Evolutionary conservation across 2,797 vertebrate species (phyloP).

Genomic region (Dendrocincla tyrannina): DNA sequence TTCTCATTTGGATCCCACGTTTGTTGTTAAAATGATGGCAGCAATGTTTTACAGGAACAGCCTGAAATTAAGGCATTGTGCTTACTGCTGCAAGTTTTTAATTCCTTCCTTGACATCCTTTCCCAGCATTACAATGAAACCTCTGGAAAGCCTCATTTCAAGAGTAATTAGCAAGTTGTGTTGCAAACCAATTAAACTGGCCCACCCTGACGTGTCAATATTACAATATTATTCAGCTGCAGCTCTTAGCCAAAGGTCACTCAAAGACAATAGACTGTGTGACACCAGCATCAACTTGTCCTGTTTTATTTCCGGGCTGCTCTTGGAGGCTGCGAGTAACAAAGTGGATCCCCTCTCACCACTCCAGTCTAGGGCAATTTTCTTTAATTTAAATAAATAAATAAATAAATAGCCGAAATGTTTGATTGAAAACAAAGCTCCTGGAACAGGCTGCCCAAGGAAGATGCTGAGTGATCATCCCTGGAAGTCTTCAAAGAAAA

Average conservation of each 20-base stretch:
- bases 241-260: conserved; percentile 37
- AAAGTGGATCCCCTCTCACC: background rate
- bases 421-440: background rate
- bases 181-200: conserved; percentile 59
- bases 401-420: background rate
- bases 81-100: conserved; percentile 7
- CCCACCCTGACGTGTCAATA: conserved; percentile 44
- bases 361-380: background rate
- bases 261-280: background rate
- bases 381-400: background rate
- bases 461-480: background rate
- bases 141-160: conserved; percentile 51
- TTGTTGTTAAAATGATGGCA: conserved; percentile 29
- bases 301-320: background rate
- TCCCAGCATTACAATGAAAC: background rate
- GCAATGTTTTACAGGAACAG: conserved; percentile 29
- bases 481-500: background rate
- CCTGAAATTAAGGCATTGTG: conserved; percentile 26
- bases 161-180: conserved; percentile 64
- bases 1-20: background rate
- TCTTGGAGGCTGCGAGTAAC: background rate
- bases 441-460: background rate
- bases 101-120: background rate
- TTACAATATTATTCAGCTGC: background rate
- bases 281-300: background rate